phyloP scores from a whole-genome alignment of 2,888 invertebrate genomes.

The Andrena praecox region DNA sequence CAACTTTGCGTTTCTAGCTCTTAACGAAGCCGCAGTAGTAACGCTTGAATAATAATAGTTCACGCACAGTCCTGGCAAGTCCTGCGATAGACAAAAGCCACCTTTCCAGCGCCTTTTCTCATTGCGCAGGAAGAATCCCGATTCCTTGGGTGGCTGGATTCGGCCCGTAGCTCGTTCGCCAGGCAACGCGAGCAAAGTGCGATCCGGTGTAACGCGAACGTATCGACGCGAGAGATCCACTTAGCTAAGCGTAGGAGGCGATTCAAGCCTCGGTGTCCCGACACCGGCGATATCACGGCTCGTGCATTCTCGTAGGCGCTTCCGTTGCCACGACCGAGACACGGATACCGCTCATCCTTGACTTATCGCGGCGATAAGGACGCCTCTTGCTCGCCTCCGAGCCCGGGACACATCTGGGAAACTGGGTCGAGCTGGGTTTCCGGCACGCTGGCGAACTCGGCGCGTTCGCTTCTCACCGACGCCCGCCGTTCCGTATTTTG shows the following conservation, averaged over 20 bases:
- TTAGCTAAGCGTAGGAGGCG: constrained; percentile 74
- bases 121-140: constrained; percentile 15
- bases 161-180: constrained; percentile 74
- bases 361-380: constrained; percentile 51
- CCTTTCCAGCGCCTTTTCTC: background rate
- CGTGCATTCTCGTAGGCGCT: constrained; percentile 51
- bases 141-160: constrained; percentile 78
- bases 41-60: too few species aligned
- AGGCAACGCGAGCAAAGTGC: constrained; percentile 80
- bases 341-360: constrained; percentile 37
- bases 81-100: too few species aligned
- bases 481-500: constrained; percentile 17
- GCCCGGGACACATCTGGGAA: constrained; percentile 7
- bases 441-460: constrained; percentile 11
- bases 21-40: background rate
- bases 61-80: too few species aligned
- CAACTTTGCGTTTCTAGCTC: constrained; percentile 5
- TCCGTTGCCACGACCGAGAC: constrained; percentile 48
- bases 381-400: background rate
- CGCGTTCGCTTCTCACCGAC: background rate
- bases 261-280: constrained; percentile 48
- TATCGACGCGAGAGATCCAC: constrained; percentile 81
- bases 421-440: constrained; percentile 44
- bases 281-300: constrained; percentile 42
- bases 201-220: constrained; percentile 80